A percentile compares a stretch with the other conserved stretches of the same genome.
Evolutionary conservation across 2,113 vertebrate genomes (phyloP).

Genomic region (Dasyprocta punctata): DNA sequence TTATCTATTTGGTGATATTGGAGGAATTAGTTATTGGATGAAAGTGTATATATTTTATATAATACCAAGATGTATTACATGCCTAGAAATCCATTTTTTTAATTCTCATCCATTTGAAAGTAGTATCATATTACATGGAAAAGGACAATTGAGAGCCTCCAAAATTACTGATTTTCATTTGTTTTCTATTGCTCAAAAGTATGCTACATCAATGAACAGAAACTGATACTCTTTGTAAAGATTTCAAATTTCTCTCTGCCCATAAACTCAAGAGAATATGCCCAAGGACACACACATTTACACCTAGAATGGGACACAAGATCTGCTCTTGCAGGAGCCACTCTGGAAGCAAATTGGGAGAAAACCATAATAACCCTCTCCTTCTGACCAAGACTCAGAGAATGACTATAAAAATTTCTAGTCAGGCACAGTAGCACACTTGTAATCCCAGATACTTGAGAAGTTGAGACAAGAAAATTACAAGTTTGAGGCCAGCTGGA

Average conservation of each 20-base stretch:
- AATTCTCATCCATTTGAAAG: neutral
- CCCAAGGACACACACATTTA: neutral
- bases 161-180: constrained; percentile 37
- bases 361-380: neutral
- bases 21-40: neutral
- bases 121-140: neutral
- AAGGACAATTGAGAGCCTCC: neutral
- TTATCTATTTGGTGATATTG: neutral
- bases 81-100: neutral
- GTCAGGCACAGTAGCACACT: too few species aligned
- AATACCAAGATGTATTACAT: neutral
- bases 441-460: too few species aligned
- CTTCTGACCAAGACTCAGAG: neutral
- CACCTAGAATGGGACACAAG: neutral
- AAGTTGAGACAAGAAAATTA: too few species aligned
- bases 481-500: too few species aligned
- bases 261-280: neutral
- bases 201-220: neutral
- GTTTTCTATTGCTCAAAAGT: constrained; percentile 27
- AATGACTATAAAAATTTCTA: neutral
- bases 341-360: neutral
- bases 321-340: neutral
- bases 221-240: neutral
- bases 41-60: constrained; percentile 19
- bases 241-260: neutral